Evolutionary conservation across 2,113 vertebrate species (phyloP).

Genomic region (Myodes glareolus): DNA sequence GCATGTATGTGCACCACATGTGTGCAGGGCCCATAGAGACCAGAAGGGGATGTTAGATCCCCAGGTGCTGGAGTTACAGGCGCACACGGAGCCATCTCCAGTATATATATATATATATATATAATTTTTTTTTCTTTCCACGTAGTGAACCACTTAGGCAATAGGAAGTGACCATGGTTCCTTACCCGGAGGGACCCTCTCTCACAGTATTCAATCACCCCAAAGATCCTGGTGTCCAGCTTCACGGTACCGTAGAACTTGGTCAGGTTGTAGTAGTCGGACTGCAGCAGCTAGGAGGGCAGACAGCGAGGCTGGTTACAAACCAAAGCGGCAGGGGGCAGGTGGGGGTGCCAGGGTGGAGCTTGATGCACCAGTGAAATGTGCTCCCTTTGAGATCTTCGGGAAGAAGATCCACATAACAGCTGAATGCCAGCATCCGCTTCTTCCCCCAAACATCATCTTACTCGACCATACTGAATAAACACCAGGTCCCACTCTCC

Average conservation of each 20-base stretch:
- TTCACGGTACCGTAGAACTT: slow-evolving; percentile 99
- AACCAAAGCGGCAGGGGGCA: not conserved
- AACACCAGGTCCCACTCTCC: not conserved
- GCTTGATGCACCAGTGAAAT: not conserved
- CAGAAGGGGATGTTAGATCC: not conserved
- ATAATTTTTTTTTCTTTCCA: not conserved
- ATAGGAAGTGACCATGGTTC: slow-evolving; percentile 42
- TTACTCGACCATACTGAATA: not conserved
- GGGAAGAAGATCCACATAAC: not conserved
- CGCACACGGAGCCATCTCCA: no score
- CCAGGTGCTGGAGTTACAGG: not conserved
- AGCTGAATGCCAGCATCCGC: not conserved
- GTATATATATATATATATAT: fast-evolving
- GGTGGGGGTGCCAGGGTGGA: not conserved
- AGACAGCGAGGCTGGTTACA: not conserved
- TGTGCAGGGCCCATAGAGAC: not conserved
- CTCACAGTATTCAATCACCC: slow-evolving; percentile 95
- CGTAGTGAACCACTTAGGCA: slow-evolving; percentile 39
- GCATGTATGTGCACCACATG: not conserved
- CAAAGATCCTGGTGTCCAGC: slow-evolving; percentile 93
- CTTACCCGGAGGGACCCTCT: slow-evolving; percentile 96
- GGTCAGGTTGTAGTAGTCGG: slow-evolving; percentile 98
- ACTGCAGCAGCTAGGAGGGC: slow-evolving; percentile 89
- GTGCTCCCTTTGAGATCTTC: not conserved
- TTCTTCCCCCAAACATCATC: not conserved